Evolutionary conservation across 2,797 vertebrate genomes (phyloP).

Genomic region (Epinephelus coioides): DNA sequence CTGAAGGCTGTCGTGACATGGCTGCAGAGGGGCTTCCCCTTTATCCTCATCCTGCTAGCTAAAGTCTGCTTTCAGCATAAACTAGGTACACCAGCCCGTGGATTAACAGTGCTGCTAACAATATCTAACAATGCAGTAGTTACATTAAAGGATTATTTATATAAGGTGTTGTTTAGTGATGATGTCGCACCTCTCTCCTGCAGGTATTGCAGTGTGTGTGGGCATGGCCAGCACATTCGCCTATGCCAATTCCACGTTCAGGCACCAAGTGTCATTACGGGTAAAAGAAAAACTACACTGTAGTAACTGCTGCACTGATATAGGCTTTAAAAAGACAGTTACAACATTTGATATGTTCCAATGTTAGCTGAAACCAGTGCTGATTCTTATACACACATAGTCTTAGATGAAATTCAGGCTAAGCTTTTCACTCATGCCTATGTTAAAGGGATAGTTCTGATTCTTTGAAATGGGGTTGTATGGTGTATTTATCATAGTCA

Average conservation of each 20-base stretch:
- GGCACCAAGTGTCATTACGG: constrained; percentile 96
- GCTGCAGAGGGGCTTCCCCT: constrained; percentile 98
- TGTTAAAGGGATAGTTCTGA: background rate
- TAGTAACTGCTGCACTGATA: background rate
- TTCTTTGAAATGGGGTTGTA: no score
- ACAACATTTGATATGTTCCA: background rate
- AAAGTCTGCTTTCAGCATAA: constrained; percentile 99
- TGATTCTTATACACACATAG: background rate
- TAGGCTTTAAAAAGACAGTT: background rate
- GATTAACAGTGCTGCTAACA: background rate
- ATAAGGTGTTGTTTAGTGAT: constrained; percentile 10
- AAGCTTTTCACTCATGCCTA: background rate
- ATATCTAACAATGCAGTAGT: background rate
- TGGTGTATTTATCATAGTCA: no score
- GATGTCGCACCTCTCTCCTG: constrained; percentile 43
- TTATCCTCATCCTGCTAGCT: constrained; percentile 95
- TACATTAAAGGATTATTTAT: background rate
- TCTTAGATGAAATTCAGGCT: background rate
- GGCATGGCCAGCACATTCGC: constrained; percentile 98
- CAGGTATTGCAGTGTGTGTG: constrained; percentile 96
- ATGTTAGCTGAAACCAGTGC: background rate
- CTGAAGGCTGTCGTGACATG: constrained; percentile 93
- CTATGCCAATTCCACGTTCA: constrained; percentile 94
- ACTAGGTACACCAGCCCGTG: constrained; percentile 85
- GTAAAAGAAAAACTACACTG: constrained; percentile 76